Conservation (phyloP, 2,888 invertebrate genomes). For the Machimus atricapillus region DNA sequence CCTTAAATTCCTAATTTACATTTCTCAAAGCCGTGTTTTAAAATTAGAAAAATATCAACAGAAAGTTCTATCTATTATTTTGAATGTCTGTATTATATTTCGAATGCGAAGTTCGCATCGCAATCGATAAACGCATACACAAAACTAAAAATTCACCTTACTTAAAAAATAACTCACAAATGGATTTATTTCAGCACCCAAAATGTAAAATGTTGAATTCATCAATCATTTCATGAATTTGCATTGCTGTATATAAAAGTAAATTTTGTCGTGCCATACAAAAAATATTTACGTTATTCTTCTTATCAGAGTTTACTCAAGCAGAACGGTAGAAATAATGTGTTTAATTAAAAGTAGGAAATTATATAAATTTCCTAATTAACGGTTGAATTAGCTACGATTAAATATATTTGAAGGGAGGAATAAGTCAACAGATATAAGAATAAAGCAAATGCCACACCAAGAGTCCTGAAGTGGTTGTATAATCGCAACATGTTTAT, state of each 20-base stretch:
- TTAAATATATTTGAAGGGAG: not conserved
- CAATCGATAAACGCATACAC: no score
- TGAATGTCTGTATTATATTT: no score
- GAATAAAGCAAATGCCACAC: not conserved
- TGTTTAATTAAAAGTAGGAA: not conserved
- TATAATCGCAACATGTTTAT: slow-evolving; percentile 23
- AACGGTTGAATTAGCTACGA: not conserved
- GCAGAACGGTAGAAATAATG: not conserved
- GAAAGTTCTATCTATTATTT: no score
- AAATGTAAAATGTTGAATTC: no score
- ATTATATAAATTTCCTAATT: not conserved
- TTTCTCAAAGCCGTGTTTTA: no score
- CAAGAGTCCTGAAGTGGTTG: not conserved
- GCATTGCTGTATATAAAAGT: not conserved
- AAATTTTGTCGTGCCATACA: not conserved
- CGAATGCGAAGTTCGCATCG: no score
- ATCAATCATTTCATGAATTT: not conserved
- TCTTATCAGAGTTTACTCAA: not conserved
- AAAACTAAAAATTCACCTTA: no score
- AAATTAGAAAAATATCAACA: no score
- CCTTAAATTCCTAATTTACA: no score
- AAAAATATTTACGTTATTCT: not conserved
- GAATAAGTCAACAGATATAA: slow-evolving; percentile 8
- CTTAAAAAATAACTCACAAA: not conserved
- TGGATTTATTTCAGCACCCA: not conserved